Evolutionary conservation across 2,113 vertebrate genomes (phyloP).

Genomic region (Oxygymnocypris stewartii): DNA sequence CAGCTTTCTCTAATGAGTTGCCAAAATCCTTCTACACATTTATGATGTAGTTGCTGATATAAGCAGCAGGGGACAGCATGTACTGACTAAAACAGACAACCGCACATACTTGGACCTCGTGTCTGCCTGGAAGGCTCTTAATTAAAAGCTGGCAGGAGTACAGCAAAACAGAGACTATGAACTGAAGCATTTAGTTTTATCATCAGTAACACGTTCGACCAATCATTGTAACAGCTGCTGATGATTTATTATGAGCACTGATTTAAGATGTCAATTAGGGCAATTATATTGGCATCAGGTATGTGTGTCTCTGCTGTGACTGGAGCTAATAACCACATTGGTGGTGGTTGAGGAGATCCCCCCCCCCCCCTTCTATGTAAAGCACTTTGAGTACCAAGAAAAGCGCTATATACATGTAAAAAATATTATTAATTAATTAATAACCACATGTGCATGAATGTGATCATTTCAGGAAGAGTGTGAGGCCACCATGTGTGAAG

Average conservation of each 20-base stretch:
- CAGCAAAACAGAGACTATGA: conserved; percentile 4
- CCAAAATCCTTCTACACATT: not conserved
- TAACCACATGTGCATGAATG: conserved; percentile 8
- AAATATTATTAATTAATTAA: too few species aligned
- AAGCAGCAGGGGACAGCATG: conserved; percentile 23
- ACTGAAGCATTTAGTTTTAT: not conserved
- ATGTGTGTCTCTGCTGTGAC: not conserved
- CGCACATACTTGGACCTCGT: not conserved
- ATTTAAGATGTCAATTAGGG: conserved; percentile 1
- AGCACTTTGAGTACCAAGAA: too few species aligned
- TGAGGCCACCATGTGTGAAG: conserved; percentile 10
- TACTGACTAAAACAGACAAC: not conserved
- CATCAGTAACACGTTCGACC: not conserved
- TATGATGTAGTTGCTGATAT: not conserved
- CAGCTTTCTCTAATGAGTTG: not conserved
- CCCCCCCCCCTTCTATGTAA: too few species aligned
- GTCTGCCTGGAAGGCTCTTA: not conserved
- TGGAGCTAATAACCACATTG: not conserved
- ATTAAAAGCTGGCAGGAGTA: not conserved
- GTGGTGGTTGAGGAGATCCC: too few species aligned
- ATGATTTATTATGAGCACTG: conserved; percentile 27
- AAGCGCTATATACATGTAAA: too few species aligned
- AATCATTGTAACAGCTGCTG: conserved; percentile 18
- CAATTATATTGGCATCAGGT: not conserved
- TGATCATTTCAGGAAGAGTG: conserved; percentile 5